phyloP scores from a whole-genome alignment of 2,113 vertebrate species.

The Toxostoma redivivum region DNA sequence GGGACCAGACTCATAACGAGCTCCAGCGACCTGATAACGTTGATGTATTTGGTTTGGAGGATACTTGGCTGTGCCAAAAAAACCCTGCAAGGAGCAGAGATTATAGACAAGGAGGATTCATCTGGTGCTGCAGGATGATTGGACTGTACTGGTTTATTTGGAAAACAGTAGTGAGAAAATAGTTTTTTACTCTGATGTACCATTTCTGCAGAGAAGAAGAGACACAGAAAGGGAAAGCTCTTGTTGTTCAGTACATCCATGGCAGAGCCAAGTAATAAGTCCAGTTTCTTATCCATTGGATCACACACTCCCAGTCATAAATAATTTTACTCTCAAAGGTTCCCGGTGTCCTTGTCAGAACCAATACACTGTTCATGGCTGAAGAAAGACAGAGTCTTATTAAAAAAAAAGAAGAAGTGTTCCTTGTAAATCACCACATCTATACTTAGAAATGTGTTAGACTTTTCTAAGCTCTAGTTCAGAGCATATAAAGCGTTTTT shows the following conservation, averaged over 20 bases:
- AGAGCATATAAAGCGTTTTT: neutral
- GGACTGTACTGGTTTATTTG: neutral
- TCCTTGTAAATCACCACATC: conserved; percentile 16
- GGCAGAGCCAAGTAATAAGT: neutral
- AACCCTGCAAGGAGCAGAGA: neutral
- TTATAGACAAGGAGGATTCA: neutral
- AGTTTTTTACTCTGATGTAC: neutral
- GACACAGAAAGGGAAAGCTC: neutral
- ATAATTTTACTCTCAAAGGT: neutral
- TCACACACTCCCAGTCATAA: neutral
- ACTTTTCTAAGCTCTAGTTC: neutral
- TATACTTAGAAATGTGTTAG: conserved; percentile 48
- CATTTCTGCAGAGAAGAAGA: neutral
- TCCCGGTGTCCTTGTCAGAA: neutral
- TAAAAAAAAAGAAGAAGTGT: conserved; percentile 18
- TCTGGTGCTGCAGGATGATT: neutral
- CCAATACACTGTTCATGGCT: neutral
- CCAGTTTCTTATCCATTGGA: neutral
- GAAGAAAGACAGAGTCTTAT: conserved; percentile 30
- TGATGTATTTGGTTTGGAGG: neutral
- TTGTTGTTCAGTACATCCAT: neutral
- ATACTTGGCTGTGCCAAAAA: neutral
- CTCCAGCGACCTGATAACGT: neutral
- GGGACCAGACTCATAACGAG: neutral
- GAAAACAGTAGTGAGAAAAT: neutral